Evolutionary conservation across 2,797 vertebrate genomes (phyloP).

Genomic region (Dermochelys coriacea): DNA sequence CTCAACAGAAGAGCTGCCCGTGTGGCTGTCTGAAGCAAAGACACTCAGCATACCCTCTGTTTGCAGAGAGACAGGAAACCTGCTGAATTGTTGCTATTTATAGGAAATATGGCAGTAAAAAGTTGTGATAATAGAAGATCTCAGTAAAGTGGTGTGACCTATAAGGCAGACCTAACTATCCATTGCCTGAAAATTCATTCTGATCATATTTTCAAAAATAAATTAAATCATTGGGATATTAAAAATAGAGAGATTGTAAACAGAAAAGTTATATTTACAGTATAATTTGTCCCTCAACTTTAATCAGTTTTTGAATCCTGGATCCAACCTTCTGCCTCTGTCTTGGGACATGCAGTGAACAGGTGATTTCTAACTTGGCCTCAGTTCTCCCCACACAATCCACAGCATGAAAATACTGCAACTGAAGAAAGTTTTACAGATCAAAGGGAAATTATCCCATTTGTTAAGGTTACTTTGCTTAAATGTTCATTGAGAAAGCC

Average conservation of each 20-base stretch:
- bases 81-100: background rate
- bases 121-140: background rate
- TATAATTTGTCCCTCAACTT: background rate
- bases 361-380: background rate
- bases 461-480: background rate
- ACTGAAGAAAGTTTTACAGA: background rate
- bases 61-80: background rate
- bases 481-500: background rate
- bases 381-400: background rate
- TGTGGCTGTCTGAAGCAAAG: background rate
- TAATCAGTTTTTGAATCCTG: background rate
- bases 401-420: background rate
- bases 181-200: background rate
- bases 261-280: background rate
- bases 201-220: background rate
- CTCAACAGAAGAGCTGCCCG: background rate
- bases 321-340: background rate
- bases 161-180: background rate
- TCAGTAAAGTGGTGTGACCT: background rate
- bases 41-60: rapidly evolving
- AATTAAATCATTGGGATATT: background rate
- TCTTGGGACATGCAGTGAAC: background rate
- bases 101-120: background rate
- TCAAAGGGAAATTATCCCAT: background rate
- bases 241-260: background rate